Percentiles rank a stretch among this genome's conserved stretches.
Conservation (phyloP, 2,113 vertebrate species). For the Prochilodus magdalenae region DNA sequence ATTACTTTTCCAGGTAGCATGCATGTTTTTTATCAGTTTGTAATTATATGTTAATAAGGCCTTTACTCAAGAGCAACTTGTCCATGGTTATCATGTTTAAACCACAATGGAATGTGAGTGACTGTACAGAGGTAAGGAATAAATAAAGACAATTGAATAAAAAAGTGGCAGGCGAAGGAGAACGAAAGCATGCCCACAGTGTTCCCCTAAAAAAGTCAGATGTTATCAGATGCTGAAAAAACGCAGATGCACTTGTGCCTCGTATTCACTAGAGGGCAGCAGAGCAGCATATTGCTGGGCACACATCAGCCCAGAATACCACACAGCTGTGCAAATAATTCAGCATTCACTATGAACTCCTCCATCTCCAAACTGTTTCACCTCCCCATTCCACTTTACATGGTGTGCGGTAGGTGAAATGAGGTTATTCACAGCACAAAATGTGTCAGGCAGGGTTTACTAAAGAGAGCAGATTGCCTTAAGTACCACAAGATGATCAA, state of each 20-base stretch:
- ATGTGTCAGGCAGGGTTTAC: neutral
- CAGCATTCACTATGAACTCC: neutral
- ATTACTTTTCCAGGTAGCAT: too few relatives aligned
- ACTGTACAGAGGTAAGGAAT: too few relatives aligned
- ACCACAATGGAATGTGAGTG: too few relatives aligned
- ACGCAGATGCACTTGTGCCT: neutral
- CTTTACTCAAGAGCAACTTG: too few relatives aligned
- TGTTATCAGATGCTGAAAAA: neutral
- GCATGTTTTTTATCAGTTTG: too few relatives aligned
- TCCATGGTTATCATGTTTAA: too few relatives aligned
- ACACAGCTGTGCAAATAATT: neutral
- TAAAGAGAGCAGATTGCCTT: neutral
- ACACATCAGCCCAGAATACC: neutral
- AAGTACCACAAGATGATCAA: too few relatives aligned
- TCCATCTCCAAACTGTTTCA: neutral
- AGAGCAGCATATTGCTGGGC: conserved; percentile 9
- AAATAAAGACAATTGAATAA: too few relatives aligned
- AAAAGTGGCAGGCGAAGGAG: too few relatives aligned
- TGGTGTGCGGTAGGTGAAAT: neutral
- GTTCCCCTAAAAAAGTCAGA: neutral
- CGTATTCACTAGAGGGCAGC: conserved; percentile 46
- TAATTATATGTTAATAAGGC: too few relatives aligned
- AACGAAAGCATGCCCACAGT: too few relatives aligned
- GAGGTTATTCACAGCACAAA: neutral
- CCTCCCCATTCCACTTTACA: neutral